These are phyloP conservation scores for Chalcis sispes DNA, from an alignment of 2,888 invertebrate species.

Conservation along the genomic window DNA sequence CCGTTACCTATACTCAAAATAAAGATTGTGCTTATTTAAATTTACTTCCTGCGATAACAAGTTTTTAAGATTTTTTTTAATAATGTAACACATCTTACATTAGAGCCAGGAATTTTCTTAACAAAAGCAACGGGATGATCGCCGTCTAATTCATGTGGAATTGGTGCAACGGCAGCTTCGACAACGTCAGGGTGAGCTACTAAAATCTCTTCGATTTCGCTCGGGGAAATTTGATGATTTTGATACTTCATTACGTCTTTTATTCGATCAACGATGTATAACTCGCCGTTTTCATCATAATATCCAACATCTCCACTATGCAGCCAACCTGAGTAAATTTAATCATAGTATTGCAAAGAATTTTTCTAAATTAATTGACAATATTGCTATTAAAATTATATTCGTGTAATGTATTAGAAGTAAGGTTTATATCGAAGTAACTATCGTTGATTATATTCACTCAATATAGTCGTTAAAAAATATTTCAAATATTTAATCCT, in stretches of 20 bases:
- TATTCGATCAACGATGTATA: slow-evolving; percentile 69
- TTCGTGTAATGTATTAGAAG: no score
- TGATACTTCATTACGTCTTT: slow-evolving; percentile 70
- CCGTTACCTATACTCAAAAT: slow-evolving; percentile 66
- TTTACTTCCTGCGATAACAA: no score
- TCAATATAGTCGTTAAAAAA: no score
- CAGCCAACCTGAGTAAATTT: slow-evolving; percentile 66
- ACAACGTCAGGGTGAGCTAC: slow-evolving; percentile 64
- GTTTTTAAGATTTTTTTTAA: no score
- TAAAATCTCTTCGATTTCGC: slow-evolving; percentile 67
- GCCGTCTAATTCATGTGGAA: slow-evolving; percentile 64
- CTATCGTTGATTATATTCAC: no score
- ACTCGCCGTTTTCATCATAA: slow-evolving; percentile 66
- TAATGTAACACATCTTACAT: no score
- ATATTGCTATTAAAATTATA: no score
- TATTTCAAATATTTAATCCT: no score
- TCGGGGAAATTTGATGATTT: slow-evolving; percentile 68
- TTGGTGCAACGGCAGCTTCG: slow-evolving; percentile 68
- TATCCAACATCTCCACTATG: slow-evolving; percentile 71
- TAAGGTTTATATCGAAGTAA: no score
- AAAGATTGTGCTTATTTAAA: no score
- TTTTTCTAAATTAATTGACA: no score
- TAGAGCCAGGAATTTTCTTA: slow-evolving; percentile 51
- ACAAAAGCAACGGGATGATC: slow-evolving; percentile 71
- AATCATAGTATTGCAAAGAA: no score